Evolutionary conservation across 2,888 invertebrate species (phyloP).

Genomic region (Panzeria rudis): DNA sequence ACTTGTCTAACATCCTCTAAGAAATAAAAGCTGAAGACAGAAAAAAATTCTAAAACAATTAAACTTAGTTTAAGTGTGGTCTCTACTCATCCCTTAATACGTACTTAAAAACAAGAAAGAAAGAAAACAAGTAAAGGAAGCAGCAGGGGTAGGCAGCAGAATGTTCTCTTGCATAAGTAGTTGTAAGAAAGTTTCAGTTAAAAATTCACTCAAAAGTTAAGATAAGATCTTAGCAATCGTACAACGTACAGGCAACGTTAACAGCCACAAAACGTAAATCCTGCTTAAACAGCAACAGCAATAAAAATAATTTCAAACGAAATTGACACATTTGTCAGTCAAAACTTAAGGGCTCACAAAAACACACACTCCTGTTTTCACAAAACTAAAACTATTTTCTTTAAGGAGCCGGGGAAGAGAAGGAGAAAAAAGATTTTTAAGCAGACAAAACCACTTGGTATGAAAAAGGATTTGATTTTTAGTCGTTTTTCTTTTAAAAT

Average conservation of each 20-base stretch:
- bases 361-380: background rate
- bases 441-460: slow-evolving; percentile 60
- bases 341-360: slow-evolving; percentile 39
- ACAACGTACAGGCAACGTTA: slow-evolving; percentile 4
- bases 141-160: slow-evolving; percentile 14
- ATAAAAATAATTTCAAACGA: slow-evolving; percentile 52
- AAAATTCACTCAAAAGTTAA: slow-evolving; percentile 58
- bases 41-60: slow-evolving; percentile 66
- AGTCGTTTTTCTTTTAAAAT: background rate
- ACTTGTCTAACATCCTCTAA: slow-evolving; percentile 50
- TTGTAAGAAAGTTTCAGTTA: slow-evolving; percentile 63
- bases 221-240: slow-evolving; percentile 27
- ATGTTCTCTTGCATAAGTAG: slow-evolving; percentile 13
- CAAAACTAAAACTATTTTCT: slow-evolving; percentile 15
- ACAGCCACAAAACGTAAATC: slow-evolving; percentile 40
- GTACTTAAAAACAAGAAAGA: slow-evolving; percentile 31
- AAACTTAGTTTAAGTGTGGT: slow-evolving; percentile 70
- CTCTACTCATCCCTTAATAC: slow-evolving; percentile 57
- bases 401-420: background rate
- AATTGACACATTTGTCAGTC: slow-evolving; percentile 70
- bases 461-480: slow-evolving; percentile 43
- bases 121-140: background rate
- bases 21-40: slow-evolving; percentile 15
- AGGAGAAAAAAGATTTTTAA: slow-evolving; percentile 24
- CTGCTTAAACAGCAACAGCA: slow-evolving; percentile 13